phyloP scores from a whole-genome alignment of 2,797 vertebrate species.

The Coreius guichenoti region DNA sequence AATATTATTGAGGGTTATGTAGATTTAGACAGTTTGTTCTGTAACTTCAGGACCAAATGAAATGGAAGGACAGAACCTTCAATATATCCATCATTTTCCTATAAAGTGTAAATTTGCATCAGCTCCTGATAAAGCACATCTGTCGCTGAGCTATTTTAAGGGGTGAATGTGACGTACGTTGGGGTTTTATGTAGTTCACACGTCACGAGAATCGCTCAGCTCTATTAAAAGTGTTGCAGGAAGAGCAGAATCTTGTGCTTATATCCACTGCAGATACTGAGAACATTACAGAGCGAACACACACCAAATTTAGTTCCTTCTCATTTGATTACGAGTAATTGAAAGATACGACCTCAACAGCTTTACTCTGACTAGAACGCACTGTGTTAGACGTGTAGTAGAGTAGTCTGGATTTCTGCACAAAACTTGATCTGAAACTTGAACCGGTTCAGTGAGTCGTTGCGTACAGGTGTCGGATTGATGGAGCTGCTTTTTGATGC shows the following conservation, averaged over 20 bases:
- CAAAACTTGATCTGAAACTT: neutral
- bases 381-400: neutral
- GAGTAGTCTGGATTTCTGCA: neutral
- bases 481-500: neutral
- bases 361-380: neutral
- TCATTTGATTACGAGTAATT: neutral
- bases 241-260: neutral
- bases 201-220: neutral
- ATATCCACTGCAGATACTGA: too few relatives aligned
- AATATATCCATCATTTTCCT: neutral
- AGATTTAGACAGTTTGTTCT: neutral
- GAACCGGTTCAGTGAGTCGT: neutral
- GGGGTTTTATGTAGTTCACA: neutral
- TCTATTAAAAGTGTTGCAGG: neutral
- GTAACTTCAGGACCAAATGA: neutral
- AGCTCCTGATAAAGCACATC: neutral
- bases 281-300: neutral
- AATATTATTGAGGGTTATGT: neutral
- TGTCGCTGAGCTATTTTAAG: constrained; percentile 2
- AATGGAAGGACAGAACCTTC: neutral
- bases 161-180: neutral
- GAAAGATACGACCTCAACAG: neutral
- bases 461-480: neutral
- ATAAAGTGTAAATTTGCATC: neutral
- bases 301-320: neutral